Evolutionary conservation across 1,140 invertebrate species (phyloP).

Genomic region (Lasaia peninsularis): DNA sequence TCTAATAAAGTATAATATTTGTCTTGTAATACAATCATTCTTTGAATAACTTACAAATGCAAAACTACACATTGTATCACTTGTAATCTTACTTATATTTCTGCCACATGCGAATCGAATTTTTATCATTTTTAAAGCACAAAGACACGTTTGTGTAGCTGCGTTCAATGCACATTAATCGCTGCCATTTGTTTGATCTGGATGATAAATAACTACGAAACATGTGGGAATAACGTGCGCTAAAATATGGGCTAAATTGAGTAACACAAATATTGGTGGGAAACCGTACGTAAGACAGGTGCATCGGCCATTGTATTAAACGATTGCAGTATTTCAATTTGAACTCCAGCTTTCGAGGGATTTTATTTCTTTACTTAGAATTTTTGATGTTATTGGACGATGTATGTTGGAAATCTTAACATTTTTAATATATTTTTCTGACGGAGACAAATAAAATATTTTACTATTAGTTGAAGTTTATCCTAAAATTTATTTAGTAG

Average conservation of each 20-base stretch:
- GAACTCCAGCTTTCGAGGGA: slow-evolving; percentile 1
- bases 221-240: background rate
- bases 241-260: slow-evolving; percentile 8
- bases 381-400: background rate
- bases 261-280: slow-evolving; percentile 7
- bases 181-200: background rate
- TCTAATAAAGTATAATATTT: too few species aligned
- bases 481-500: too few species aligned
- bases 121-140: too few species aligned
- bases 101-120: too few species aligned
- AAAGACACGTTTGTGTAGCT: background rate
- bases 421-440: too few species aligned
- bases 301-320: slow-evolving; percentile 10
- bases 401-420: too few species aligned
- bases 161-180: background rate
- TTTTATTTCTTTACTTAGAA: background rate
- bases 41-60: too few species aligned
- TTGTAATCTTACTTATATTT: too few species aligned
- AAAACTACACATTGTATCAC: too few species aligned
- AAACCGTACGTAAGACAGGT: slow-evolving; percentile 5
- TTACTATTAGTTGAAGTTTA: too few species aligned
- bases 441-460: too few species aligned
- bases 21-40: too few species aligned
- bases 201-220: background rate
- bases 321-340: slow-evolving; percentile 8